phyloP scores from a whole-genome alignment of 30 jellyfish, hydroid and myxozoan species.

The Rhopilema esculentum region DNA sequence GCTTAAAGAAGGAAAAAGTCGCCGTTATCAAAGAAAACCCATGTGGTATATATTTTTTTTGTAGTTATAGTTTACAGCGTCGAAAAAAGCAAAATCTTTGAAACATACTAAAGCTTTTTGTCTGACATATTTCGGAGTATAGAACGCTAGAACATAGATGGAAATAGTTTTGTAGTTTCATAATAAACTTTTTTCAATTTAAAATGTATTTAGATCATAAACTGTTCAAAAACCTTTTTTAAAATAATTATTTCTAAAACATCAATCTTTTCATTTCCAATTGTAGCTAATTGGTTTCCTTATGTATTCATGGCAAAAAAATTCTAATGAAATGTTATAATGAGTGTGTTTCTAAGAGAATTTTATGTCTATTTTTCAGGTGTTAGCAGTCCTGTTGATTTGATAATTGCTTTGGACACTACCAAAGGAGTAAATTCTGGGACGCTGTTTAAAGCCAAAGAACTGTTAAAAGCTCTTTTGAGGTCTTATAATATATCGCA shows the following conservation, averaged over 20 bases:
- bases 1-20: conserved; percentile 29
- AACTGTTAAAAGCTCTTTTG: conserved; percentile 12
- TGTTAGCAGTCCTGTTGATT: conserved; percentile 26
- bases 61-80: background rate
- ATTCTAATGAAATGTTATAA: background rate
- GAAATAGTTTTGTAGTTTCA: too few relatives aligned
- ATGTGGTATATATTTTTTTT: conserved; percentile 53
- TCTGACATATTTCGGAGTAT: too few relatives aligned
- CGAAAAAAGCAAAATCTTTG: too few relatives aligned
- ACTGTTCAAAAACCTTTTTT: too few relatives aligned
- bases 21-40: conserved; percentile 1
- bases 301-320: too few relatives aligned
- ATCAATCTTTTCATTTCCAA: too few relatives aligned
- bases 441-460: background rate
- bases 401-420: conserved; percentile 62
- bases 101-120: too few relatives aligned
- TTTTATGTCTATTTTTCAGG: conserved; percentile 16
- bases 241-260: too few relatives aligned
- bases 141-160: too few relatives aligned
- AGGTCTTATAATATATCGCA: conserved; percentile 21
- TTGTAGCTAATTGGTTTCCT: too few relatives aligned
- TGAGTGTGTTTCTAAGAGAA: background rate
- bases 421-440: conserved; percentile 15
- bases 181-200: too few relatives aligned
- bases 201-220: too few relatives aligned